Percentiles rank a stretch among this genome's conserved stretches.
These are phyloP conservation scores for Rattus norvegicus DNA, from an alignment of 2,113 vertebrate genomes.

Conservation along the genomic window GRCr8 NC_086020.1:83284001-83284500, in stretches of 20 bases:
- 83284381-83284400: neutral
- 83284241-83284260: neutral
- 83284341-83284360: neutral
- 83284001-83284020: neutral
- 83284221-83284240: neutral
- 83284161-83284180: neutral
- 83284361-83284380: neutral
- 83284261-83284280: neutral
- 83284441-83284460: accelerated
- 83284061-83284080: neutral
- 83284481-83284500: accelerated
- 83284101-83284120: neutral
- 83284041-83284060: neutral
- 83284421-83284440: neutral
- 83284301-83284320: neutral
- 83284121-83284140: neutral
- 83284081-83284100: neutral
- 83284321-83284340: neutral
- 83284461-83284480: neutral
- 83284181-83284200: neutral
- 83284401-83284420: neutral
- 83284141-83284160: neutral
- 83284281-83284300: neutral
- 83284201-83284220: neutral
- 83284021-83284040: neutral